Conservation (phyloP, 2,888 invertebrate species). For the Lepidocyrtoides sp. region DNA sequence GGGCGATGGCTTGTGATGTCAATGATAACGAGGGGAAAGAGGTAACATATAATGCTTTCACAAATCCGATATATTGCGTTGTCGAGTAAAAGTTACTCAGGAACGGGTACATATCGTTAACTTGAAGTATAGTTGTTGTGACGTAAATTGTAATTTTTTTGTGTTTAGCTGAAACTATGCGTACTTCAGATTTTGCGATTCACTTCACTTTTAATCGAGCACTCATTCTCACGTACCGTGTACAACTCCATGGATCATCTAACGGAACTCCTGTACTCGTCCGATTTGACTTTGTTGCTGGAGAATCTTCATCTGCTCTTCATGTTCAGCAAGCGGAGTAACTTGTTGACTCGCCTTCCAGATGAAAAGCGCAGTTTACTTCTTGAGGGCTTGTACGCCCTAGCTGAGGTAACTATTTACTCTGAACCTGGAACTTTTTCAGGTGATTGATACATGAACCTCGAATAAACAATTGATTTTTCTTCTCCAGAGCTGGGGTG, state of each 20-base stretch:
- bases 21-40: conserved; percentile 88
- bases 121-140: background rate
- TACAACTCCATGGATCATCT: conserved; percentile 96
- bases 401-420: conserved; percentile 90
- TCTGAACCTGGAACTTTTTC: background rate
- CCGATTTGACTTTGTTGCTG: conserved; percentile 94
- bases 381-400: conserved; percentile 91
- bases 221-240: conserved; percentile 94
- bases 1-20: conserved; percentile 92
- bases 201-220: conserved; percentile 94
- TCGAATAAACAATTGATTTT: too few relatives aligned
- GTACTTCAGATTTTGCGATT: conserved; percentile 93
- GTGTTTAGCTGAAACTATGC: conserved; percentile 90
- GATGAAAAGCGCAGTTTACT: conserved; percentile 91
- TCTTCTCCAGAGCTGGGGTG: conserved; percentile 91
- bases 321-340: conserved; percentile 95
- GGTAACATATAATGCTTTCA: conserved; percentile 86
- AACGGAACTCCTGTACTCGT: conserved; percentile 91
- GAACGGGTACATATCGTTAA: background rate
- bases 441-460: too few relatives aligned
- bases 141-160: background rate
- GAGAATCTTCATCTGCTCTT: conserved; percentile 94
- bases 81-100: background rate
- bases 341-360: conserved; percentile 93
- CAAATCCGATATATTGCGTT: background rate